These are phyloP conservation scores for Furcula furcula DNA, from an alignment of 2,888 invertebrate genomes.

Conservation along the genomic window DNA sequence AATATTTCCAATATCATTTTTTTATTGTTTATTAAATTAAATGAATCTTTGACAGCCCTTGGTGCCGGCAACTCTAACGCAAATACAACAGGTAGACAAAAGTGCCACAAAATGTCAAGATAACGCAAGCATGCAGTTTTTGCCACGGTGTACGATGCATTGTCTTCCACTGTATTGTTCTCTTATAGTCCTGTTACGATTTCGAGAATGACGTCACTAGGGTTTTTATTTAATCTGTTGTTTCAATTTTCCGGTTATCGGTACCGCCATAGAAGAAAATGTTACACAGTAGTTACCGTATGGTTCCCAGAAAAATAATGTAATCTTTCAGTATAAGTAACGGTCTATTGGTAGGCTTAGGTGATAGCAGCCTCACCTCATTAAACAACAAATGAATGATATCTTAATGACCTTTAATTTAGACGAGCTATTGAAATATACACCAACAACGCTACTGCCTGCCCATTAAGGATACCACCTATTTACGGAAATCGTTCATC, in stretches of 20 bases:
- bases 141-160: slow-evolving; percentile 57
- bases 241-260: background rate
- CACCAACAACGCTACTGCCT: no score
- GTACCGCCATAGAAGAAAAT: background rate
- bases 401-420: no score
- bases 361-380: no score
- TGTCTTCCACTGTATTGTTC: slow-evolving; percentile 36
- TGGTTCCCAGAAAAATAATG: background rate
- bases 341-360: background rate
- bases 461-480: no score
- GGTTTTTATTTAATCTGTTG: background rate
- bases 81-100: slow-evolving; percentile 67
- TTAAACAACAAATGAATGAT: no score
- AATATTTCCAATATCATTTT: no score
- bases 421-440: no score
- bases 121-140: slow-evolving; percentile 56
- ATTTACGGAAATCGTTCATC: no score
- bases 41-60: background rate
- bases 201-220: slow-evolving; percentile 25
- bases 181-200: slow-evolving; percentile 25
- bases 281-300: background rate
- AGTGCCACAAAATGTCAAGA: slow-evolving; percentile 43
- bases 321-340: background rate
- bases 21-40: background rate
- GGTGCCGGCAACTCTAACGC: slow-evolving; percentile 49